A percentile compares a stretch with the other conserved stretches of the same genome.
phyloP scores from a whole-genome alignment of 1,140 invertebrate species.

The Mactra quadrangularis region DNA sequence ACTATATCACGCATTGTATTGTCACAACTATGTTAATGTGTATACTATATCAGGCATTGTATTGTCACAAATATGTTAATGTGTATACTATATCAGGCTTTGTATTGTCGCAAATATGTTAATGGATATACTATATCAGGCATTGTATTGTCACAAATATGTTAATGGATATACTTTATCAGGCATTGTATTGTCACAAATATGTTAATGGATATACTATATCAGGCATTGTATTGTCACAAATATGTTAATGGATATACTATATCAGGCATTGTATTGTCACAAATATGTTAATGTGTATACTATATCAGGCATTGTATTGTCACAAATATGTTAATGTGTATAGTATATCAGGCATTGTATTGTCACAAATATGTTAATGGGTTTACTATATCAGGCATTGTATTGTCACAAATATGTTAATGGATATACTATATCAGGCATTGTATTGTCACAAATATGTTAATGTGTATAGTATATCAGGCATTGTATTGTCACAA shows the following conservation, averaged over 20 bases:
- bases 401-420: conserved; percentile 1
- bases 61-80: neutral
- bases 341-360: too few species aligned
- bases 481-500: conserved; percentile 13
- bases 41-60: neutral
- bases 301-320: conserved; percentile 5
- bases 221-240: conserved; percentile 11
- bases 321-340: neutral
- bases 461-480: neutral
- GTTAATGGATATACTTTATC: too few species aligned
- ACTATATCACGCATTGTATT: too few species aligned
- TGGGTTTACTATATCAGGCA: neutral
- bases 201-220: neutral
- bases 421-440: too few species aligned
- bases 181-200: too few species aligned
- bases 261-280: too few species aligned
- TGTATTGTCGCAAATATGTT: too few species aligned
- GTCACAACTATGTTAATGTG: too few species aligned
- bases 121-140: neutral
- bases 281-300: neutral
- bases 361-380: too few species aligned
- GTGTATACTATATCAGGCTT: too few species aligned
- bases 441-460: too few species aligned
- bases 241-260: too few species aligned
- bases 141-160: conserved; percentile 4